Percentiles rank a stretch among this genome's conserved stretches.
These are phyloP conservation scores for Mythimna ferrago DNA, from an alignment of 2,888 invertebrate genomes.

Conservation along the genomic window DNA sequence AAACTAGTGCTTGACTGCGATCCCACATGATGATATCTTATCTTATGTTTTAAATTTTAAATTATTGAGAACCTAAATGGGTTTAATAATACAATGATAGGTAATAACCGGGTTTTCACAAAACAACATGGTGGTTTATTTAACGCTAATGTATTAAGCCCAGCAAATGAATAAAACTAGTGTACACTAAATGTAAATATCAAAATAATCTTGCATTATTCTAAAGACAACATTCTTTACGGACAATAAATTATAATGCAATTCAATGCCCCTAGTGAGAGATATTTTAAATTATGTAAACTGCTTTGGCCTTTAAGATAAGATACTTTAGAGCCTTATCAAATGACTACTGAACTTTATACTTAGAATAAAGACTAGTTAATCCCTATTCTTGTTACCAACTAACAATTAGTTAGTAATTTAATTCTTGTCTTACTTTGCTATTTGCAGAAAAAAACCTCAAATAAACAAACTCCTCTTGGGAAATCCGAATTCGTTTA, in stretches of 20 bases:
- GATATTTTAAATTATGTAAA: constrained; percentile 62
- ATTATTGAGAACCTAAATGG: background rate
- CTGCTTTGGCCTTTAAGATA: constrained; percentile 58
- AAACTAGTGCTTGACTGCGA: no score
- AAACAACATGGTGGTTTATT: background rate
- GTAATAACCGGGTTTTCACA: background rate
- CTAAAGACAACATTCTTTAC: constrained; percentile 31
- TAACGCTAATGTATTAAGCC: background rate
- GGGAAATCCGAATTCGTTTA: constrained; percentile 40
- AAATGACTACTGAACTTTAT: constrained; percentile 39
- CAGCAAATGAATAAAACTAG: background rate
- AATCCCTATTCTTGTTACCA: constrained; percentile 18
- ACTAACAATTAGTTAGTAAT: background rate
- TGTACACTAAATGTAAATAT: constrained; percentile 1
- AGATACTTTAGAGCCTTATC: constrained; percentile 53
- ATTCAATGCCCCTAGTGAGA: constrained; percentile 42
- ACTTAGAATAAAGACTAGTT: constrained; percentile 34
- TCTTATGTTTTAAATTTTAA: no score
- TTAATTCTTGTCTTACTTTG: constrained; percentile 7
- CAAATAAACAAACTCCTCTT: constrained; percentile 14
- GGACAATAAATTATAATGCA: constrained; percentile 38
- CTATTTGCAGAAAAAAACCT: constrained; percentile 16
- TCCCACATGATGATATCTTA: no score
- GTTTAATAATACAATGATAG: constrained; percentile 1
- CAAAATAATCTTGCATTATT: constrained; percentile 33